Percentiles rank a stretch among this genome's conserved stretches.
phyloP scores from a whole-genome alignment of 1,140 invertebrate species.

The Papilio polytes region DNA sequence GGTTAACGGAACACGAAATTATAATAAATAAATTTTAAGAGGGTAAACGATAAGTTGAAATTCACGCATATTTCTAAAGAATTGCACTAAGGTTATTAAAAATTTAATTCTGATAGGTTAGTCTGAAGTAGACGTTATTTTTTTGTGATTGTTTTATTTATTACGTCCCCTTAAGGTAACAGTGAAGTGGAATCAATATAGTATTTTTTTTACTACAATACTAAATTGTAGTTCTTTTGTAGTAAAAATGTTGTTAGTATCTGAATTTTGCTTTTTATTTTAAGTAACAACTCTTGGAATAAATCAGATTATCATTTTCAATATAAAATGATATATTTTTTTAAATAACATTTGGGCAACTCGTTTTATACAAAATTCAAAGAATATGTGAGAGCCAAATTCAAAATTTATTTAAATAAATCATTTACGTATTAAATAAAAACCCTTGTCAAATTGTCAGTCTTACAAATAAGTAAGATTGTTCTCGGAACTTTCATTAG shows the following conservation, averaged over 20 bases:
- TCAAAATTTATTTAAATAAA: not conserved
- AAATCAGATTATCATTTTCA: not conserved
- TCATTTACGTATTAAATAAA: not conserved
- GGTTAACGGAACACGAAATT: slow-evolving; percentile 67
- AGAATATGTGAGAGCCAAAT: not conserved
- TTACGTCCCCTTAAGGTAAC: slow-evolving; percentile 50
- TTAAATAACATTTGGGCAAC: slow-evolving; percentile 2
- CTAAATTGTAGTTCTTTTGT: slow-evolving; percentile 14
- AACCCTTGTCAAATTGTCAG: not conserved
- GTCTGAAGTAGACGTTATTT: slow-evolving; percentile 56
- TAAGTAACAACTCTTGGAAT: not conserved
- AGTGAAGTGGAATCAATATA: slow-evolving; percentile 43
- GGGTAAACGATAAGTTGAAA: slow-evolving; percentile 58
- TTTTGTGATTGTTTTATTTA: slow-evolving; percentile 63
- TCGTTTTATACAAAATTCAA: not conserved
- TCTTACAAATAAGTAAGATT: not conserved
- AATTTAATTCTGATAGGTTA: slow-evolving; percentile 67
- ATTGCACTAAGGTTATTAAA: slow-evolving; percentile 70
- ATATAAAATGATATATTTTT: not conserved
- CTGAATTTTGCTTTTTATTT: slow-evolving; percentile 21
- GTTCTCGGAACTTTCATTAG: not conserved
- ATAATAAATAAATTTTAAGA: slow-evolving; percentile 68
- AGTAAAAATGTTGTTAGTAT: slow-evolving; percentile 17
- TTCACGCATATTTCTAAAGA: slow-evolving; percentile 78
- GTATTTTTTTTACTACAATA: slow-evolving; percentile 11